Base-by-base conservation (phyloP, 2,797 vertebrate genomes). In the Novumbra hubbsi region DNA sequence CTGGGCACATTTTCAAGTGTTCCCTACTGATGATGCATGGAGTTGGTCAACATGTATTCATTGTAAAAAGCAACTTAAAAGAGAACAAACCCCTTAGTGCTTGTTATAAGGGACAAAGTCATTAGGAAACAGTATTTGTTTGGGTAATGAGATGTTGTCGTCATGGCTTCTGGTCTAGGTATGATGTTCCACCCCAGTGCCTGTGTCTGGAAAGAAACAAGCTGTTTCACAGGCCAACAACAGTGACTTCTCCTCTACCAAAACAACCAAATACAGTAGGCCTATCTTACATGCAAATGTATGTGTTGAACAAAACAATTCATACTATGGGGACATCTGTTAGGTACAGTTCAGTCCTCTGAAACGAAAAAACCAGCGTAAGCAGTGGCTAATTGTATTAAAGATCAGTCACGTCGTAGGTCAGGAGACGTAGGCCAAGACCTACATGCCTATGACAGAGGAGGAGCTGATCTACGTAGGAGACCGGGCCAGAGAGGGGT, bases 61-160 rank as follows among this genome's bases (percentile, higher is more conserved):
- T 30, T 21, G 4, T 34, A 66, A 67, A 67, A 64, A 30, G 63
- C 48, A 48, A n/a, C 64, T 66, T 45, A 67, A 67, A 52, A 16
- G 30, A 52, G 11, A 67, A 73, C 27, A 57, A 57, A 57, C 12
- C 16, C 17, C 65, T 9, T 55, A 49, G 64, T 41, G 63, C 24
- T 38, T 38, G 34, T 38, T 38, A 38, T 38, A 7, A 38, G 34
- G 4, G 34, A 38, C 34, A 38, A 5, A 38, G 34, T 38, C 34
- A 38, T 38, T 38, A 38, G 34, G 34, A 38, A 38, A 38, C 5
- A 6, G 34, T 24, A 12, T 34, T 32, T 52, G 8, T 48, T 34
- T 71, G 15, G 9, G 21, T 34, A n/a, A 48, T 28, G 57, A n/a
- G 45, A 21, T 72, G 41, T 14, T 63, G 28, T 72, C 71, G 48